Base-by-base conservation (phyloP, 2,797 vertebrate species). In the Molothrus aeneus region DNA sequence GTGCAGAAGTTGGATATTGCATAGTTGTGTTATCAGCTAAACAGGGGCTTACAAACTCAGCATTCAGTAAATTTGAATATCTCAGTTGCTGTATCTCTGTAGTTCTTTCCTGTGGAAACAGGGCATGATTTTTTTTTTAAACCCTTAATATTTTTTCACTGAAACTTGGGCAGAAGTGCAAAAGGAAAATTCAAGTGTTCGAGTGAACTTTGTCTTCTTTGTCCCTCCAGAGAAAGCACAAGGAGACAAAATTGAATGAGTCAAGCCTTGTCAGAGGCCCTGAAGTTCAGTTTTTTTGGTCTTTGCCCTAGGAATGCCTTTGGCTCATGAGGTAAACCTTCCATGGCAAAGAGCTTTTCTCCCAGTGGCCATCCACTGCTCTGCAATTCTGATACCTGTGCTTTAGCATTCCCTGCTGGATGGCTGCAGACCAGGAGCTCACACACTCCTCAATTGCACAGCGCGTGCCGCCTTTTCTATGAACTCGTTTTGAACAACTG, bases 391-490 rank as follows among this genome's bases (percentile, higher is more conserved):
- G 24, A 31, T 17, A 10, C 4, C 12, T 54, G 14, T 31, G 28
- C 16, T 10, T 38, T 6, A 12, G 4, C 2, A 1, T n/a, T 79
- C 45, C 26, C 14, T 20, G 17, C 5, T 8, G 7, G 5, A 7
- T 7, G 12, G 7, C 3, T 56, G 25, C 29, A n/a, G n/a, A 70
- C 3, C 32, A 40, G 21, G 31, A 38, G 4, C 5, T 64, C 29
- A 47, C 5, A 26, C 6, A 4, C 24, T 60, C 40, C 34, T n/a
- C n/a, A 38, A 2, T 17, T 9, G 12, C 1, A 29, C 5, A 43
- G 48, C 51, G 43, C 5, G 7, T 24, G 10, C 2, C 24, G 28
- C 1, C 0, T 80, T 86, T 54, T 19, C 28, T 15, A 0, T 17
- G 12, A 28, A 10, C 2, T 43, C 68, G 11, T 47, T 80, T 8